These are phyloP conservation scores for Ctena decussata DNA, from an alignment of 2,888 invertebrate genomes.

Conservation along the genomic window DNA sequence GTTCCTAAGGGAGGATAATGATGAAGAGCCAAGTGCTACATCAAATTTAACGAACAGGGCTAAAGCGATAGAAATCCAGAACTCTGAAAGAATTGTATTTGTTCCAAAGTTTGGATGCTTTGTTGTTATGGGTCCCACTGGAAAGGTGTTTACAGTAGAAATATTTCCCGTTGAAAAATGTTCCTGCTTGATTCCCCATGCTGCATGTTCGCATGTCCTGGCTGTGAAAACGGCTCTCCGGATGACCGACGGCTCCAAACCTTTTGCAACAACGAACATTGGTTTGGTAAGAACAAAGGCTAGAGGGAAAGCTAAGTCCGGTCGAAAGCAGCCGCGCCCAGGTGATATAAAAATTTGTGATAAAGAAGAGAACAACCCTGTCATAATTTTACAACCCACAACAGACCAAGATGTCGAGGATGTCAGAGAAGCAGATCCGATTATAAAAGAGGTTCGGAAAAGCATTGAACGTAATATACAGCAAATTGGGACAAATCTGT, in stretches of 20 bases:
- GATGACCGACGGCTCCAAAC: background rate
- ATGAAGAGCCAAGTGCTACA: background rate
- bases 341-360: too few species aligned
- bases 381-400: background rate
- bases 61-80: background rate
- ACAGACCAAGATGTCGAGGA: background rate
- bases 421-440: background rate
- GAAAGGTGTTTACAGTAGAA: background rate
- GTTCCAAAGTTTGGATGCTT: background rate
- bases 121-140: background rate
- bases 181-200: background rate
- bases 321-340: background rate
- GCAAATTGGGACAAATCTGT: background rate
- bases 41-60: background rate
- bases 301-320: slow-evolving; percentile 1
- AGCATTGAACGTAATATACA: background rate
- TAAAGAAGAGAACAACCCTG: background rate
- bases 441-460: background rate
- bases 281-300: background rate
- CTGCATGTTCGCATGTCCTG: background rate
- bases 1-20: background rate
- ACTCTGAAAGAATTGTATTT: background rate
- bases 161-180: background rate
- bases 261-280: background rate
- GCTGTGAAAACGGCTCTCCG: background rate